Evolutionary conservation across 2,797 vertebrate genomes (phyloP), one percentile per base, ranked within the genome.

Genomic region (Myotis pilosus): DNA sequence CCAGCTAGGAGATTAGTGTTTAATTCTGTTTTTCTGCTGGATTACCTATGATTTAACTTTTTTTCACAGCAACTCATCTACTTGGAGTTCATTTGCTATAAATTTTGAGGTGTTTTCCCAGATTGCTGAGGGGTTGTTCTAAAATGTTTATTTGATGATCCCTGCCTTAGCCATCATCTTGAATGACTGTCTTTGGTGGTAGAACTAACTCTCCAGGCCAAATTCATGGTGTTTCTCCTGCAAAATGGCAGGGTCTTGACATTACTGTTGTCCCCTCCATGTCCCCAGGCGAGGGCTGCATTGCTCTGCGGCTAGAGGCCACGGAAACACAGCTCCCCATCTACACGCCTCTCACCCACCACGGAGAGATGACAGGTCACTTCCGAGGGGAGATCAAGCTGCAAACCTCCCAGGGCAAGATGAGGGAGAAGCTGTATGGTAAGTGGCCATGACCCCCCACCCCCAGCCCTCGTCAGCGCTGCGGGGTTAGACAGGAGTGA

Each of bases 351-450:
- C 98, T 99, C 96, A 99, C 99, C 51, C 99, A 99, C 97, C 99
- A 99, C 0, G 99, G 99, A 57, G 99, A 99, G 98, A 98, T 98
- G 97, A 99, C 99, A 0, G 99, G 99, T 9, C 95, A 97, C 28
- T 98, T 99, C 97, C 98, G 97, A 9, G 99, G 99, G 2, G 98
- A 99, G 96, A 99, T 99, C 95, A 99, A 99, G 96, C 97, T 99
- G 66, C 98, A 98, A 86, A 99, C 99, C 4, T 99, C 99, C 3
- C 99, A 99, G 94, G 99, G 99, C 81, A 99, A 99, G 89, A 99
- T 98, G 97, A 99, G 99, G 10, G 99, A 99, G 98, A 99, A 99
- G 94, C 97, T 99, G 44, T 99, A 99, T 0, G 99, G 99, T 99
- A 98, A 99, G 98, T 57, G 51, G 20, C 33, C 23, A 33, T 0